Percentiles rank a stretch among this genome's conserved stretches.
Conservation (phyloP, 1,140 invertebrate genomes). For the Megalonaias nervosa region DNA sequence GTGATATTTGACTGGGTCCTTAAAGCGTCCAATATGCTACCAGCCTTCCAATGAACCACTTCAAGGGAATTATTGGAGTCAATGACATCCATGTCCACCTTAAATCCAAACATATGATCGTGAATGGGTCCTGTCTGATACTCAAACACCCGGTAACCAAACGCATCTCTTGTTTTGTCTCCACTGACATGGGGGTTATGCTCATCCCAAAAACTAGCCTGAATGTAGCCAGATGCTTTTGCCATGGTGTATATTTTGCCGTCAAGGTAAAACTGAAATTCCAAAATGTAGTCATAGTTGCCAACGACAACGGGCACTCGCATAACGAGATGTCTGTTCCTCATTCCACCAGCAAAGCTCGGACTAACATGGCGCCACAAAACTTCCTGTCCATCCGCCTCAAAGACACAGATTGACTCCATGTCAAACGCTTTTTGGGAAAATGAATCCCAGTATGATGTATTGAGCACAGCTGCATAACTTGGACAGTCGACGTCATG, state of each 20-base stretch:
- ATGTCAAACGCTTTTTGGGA: constrained; percentile 10
- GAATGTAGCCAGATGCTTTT: constrained; percentile 46
- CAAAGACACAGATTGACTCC: constrained; percentile 27
- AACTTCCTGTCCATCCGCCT: constrained; percentile 25
- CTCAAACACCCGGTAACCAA: constrained; percentile 43
- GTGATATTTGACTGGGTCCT: no score
- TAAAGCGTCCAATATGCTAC: constrained; percentile 9
- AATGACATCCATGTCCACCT: constrained; percentile 51
- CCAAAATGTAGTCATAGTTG: constrained; percentile 49
- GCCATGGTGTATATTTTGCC: constrained; percentile 37
- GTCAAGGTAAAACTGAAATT: constrained; percentile 44
- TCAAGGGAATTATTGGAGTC: constrained; percentile 49
- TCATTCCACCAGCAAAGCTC: constrained; percentile 22
- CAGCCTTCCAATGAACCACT: constrained; percentile 25
- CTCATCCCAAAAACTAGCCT: constrained; percentile 37
- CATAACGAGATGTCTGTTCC: constrained; percentile 25
- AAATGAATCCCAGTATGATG: constrained; percentile 28
- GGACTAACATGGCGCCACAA: constrained; percentile 24
- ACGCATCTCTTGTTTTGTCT: constrained; percentile 32
- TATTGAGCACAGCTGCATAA: constrained; percentile 17
- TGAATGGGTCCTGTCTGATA: constrained; percentile 48
- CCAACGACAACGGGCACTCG: constrained; percentile 23
- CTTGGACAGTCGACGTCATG: constrained; percentile 25
- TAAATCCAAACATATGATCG: constrained; percentile 59
- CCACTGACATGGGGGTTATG: constrained; percentile 10